A percentile compares a stretch with the other conserved stretches of the same genome.
These are phyloP conservation scores for Meriones psammophilus DNA, from an alignment of 2,797 vertebrate genomes.

Conservation along the genomic window DNA sequence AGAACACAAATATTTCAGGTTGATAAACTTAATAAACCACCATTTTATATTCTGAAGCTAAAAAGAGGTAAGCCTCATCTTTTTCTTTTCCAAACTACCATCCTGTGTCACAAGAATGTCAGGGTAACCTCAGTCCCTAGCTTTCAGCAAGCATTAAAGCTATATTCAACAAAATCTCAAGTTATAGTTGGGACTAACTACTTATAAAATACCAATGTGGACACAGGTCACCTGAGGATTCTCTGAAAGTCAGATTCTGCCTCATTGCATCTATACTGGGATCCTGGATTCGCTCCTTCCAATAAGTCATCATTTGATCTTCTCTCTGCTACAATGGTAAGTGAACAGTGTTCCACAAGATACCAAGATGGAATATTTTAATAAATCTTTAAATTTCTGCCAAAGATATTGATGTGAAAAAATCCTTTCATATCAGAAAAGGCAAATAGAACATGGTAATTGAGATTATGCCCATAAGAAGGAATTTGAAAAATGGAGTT, in stretches of 20 bases:
- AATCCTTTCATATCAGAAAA: neutral
- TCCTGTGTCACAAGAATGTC: neutral
- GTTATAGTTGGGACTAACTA: neutral
- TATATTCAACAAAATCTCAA: neutral
- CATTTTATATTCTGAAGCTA: neutral
- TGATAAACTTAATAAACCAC: neutral
- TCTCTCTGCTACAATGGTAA: neutral
- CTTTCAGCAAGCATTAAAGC: neutral
- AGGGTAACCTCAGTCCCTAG: neutral
- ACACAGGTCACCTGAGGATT: neutral
- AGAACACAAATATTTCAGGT: neutral
- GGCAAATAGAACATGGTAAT: neutral
- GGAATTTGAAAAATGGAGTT: neutral
- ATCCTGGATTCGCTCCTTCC: neutral
- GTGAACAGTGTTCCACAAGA: neutral
- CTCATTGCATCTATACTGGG: neutral
- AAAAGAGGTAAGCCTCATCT: neutral
- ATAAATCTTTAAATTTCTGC: neutral
- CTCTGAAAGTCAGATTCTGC: neutral
- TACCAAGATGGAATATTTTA: neutral
- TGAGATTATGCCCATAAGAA: neutral
- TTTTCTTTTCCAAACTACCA: neutral
- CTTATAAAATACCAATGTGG: neutral
- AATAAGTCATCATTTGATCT: neutral
- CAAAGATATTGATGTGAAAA: neutral